Evolutionary conservation across 2,113 vertebrate species (phyloP).

Genomic region (Struthio camelus): DNA sequence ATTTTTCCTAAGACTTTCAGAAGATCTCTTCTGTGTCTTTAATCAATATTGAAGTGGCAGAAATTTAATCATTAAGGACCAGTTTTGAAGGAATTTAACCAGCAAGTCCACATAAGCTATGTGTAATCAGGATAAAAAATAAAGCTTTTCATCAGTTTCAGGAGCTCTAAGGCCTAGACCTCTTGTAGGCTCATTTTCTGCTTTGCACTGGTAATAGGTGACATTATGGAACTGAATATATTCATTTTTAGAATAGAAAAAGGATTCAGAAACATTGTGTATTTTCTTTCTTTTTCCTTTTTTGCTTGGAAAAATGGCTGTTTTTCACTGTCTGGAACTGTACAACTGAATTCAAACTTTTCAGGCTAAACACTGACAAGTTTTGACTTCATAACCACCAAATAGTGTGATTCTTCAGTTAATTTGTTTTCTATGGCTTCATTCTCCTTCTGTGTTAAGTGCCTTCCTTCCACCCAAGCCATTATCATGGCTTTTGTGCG

Average conservation of each 20-base stretch:
- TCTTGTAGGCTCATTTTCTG: neutral
- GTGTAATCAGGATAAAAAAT: neutral
- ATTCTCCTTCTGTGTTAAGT: neutral
- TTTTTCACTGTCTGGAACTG: neutral
- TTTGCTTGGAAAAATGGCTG: neutral
- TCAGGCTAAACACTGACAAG: neutral
- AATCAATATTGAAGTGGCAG: conserved; percentile 22
- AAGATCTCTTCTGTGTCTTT: neutral
- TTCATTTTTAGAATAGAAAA: neutral
- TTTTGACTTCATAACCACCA: neutral
- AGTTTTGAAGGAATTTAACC: neutral
- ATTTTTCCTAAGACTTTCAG: neutral
- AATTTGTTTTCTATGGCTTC: neutral
- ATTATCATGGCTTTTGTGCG: neutral
- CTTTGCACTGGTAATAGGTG: neutral
- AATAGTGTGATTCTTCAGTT: neutral
- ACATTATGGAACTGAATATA: neutral
- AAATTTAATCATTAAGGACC: neutral
- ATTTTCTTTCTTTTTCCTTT: neutral
- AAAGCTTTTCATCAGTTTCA: neutral
- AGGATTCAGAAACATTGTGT: neutral
- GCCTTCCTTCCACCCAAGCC: neutral
- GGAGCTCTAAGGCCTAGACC: neutral
- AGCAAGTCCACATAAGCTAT: neutral
- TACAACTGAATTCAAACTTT: neutral